These are phyloP conservation scores for Cremastinae sp. DNA, from an alignment of 2,888 invertebrate genomes.

Conservation along the genomic window DNA sequence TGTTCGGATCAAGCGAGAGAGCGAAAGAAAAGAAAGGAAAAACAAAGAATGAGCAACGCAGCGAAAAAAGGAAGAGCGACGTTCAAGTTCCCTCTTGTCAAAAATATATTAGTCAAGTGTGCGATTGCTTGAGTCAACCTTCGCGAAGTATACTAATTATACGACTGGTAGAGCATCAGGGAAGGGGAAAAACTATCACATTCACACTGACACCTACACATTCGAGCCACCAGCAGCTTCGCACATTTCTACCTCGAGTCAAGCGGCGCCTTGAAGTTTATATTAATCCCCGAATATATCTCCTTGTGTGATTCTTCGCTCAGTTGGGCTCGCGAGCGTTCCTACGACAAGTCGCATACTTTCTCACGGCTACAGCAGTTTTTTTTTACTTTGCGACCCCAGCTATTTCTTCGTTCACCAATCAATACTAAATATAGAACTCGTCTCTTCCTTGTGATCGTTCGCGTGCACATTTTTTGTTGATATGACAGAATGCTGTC, in stretches of 20 bases:
- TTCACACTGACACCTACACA: slow-evolving; percentile 58
- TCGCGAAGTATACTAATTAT: slow-evolving; percentile 77
- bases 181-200: slow-evolving; percentile 29
- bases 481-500: slow-evolving; percentile 72
- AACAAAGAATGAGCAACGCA: not conserved
- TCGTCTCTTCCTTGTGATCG: slow-evolving; percentile 7
- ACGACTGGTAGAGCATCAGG: slow-evolving; percentile 55
- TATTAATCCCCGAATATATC: slow-evolving; percentile 77
- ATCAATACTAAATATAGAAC: slow-evolving; percentile 17
- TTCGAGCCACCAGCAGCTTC: slow-evolving; percentile 61
- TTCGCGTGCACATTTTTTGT: not conserved
- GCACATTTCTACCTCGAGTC: slow-evolving; percentile 50
- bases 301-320: slow-evolving; percentile 66
- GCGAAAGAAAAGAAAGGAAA: not conserved
- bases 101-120: slow-evolving; percentile 39
- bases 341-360: slow-evolving; percentile 43
- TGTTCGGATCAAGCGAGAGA: not conserved
- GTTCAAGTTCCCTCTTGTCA: slow-evolving; percentile 6
- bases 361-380: slow-evolving; percentile 8
- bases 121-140: slow-evolving; percentile 70
- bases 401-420: slow-evolving; percentile 4
- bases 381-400: not conserved
- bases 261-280: slow-evolving; percentile 74
- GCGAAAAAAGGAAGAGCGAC: slow-evolving; percentile 2
- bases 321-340: slow-evolving; percentile 71